Base-by-base conservation (phyloP, 2,113 vertebrate genomes). In the Merops nubicus region DNA sequence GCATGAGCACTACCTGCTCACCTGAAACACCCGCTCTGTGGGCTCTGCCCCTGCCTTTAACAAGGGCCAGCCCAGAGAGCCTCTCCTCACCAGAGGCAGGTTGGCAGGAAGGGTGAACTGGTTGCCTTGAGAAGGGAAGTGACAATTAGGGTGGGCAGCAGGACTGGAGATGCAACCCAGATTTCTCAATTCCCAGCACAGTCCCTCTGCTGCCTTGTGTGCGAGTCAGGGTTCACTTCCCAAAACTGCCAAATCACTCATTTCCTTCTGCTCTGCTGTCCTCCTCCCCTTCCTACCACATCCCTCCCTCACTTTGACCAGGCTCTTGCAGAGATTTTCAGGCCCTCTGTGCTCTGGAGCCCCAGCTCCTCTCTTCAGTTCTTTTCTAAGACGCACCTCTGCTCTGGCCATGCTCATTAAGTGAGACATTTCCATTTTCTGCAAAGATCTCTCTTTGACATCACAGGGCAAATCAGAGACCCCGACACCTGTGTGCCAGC, bases 241-340 rank as follows among this genome's bases (percentile, higher is more conserved):
- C 87, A 95, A 81, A 91, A 89, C 26, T 50, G 43, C 65, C 80
- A 72, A 67, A 91, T 81, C 69, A 45, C 74, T 79, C 93, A 85
- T 57, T 91, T 96, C 93, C 96, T 96, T 86, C 77, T 88, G 69
- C 77, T 85, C 84, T 67, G 64, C 60, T 70, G 40, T 43, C 73
- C 47, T 74, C 68, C 80, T 40, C 47, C 76, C 59, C 45, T 65
- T 92, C 76, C 89, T 19, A 82, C 20, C 87, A 95, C 43, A 81
- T 48, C 64, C 56, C 56, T 87, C 64, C 48, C 69, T 68, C 54
- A 14, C 50, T 76, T 29, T 31, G 51, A 65, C 36, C 62, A 69
- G 54, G 50, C 53, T 69, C 29, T 42, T 21, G 23, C 0, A 1
- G 36, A 19, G 78, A 64, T 40, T 85, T 73, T 53, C 9, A 15